Percentiles rank a stretch among this genome's conserved stretches.
These are phyloP conservation scores for Steinernema carpocapsae DNA, from an alignment of 2,888 invertebrate species.

Conservation along the genomic window DNA sequence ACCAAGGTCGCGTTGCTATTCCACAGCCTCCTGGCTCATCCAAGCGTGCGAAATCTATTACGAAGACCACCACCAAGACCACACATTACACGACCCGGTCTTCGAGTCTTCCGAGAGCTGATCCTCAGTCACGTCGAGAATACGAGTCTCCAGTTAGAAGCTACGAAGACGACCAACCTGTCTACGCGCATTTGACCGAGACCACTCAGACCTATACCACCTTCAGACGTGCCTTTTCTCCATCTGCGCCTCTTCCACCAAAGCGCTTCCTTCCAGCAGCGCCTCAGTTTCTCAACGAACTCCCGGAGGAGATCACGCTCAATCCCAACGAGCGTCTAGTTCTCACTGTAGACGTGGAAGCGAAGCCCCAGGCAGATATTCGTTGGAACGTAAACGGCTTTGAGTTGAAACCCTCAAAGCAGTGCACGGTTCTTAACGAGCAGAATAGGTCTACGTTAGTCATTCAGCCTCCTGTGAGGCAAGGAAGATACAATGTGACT, in stretches of 20 bases:
- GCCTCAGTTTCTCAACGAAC: conserved; percentile 55
- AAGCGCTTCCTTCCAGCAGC: conserved; percentile 54
- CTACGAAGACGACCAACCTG: conserved; percentile 33
- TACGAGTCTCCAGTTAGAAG: conserved; percentile 23
- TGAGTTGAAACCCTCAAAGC: conserved; percentile 61
- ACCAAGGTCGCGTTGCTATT: conserved; percentile 34
- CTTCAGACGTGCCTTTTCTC: conserved; percentile 17
- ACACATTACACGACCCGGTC: conserved; percentile 46
- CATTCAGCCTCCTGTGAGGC: conserved; percentile 59
- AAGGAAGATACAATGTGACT: conserved; percentile 61
- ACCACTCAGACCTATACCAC: conserved; percentile 24
- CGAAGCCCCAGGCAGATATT: conserved; percentile 67
- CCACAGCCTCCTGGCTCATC: conserved; percentile 39
- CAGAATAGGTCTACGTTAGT: conserved; percentile 62
- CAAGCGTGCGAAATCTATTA: conserved; percentile 41
- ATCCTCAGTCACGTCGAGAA: not conserved
- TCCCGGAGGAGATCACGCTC: conserved; percentile 51
- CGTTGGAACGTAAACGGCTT: conserved; percentile 72
- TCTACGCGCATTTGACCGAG: conserved; percentile 20
- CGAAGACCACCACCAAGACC: conserved; percentile 48
- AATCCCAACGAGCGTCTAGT: conserved; percentile 57
- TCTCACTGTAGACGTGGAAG: conserved; percentile 58
- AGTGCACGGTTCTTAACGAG: conserved; percentile 53
- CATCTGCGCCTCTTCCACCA: conserved; percentile 11
- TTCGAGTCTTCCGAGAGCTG: conserved; percentile 47